These are phyloP conservation scores for Panopea generosa DNA, from an alignment of 2,888 invertebrate genomes.

Conservation along the genomic window DNA sequence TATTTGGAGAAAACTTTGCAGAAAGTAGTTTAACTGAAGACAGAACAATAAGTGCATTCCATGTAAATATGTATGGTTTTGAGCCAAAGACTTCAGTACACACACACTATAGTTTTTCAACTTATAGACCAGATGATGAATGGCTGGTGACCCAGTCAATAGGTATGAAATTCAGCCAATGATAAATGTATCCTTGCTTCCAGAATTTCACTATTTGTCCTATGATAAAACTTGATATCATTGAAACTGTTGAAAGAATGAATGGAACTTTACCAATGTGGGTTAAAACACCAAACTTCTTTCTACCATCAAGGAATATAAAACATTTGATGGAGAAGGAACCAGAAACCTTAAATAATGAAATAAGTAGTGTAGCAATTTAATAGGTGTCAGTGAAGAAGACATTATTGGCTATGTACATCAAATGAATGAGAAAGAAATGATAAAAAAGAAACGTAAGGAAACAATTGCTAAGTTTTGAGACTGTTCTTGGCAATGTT, in stretches of 20 bases:
- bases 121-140: slow-evolving; percentile 12
- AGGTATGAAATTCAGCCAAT: slow-evolving; percentile 19
- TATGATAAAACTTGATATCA: slow-evolving; percentile 9
- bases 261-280: slow-evolving; percentile 5
- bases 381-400: no score
- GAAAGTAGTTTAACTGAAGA: background rate
- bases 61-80: slow-evolving; percentile 4
- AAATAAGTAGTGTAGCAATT: no score
- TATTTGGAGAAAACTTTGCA: slow-evolving; percentile 25
- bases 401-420: no score
- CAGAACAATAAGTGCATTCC: slow-evolving; percentile 11
- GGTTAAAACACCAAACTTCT: slow-evolving; percentile 2
- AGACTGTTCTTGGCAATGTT: no score
- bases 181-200: slow-evolving; percentile 8
- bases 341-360: slow-evolving; percentile 3
- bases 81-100: slow-evolving; percentile 4
- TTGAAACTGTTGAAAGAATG: slow-evolving; percentile 3
- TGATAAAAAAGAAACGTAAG: no score
- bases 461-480: no score
- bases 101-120: slow-evolving; percentile 12
- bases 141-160: slow-evolving; percentile 20
- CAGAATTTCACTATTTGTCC: slow-evolving; percentile 15
- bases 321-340: slow-evolving; percentile 8
- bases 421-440: no score
- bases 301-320: slow-evolving; percentile 12